Percentiles rank a stretch among this genome's conserved stretches.
phyloP scores from a whole-genome alignment of 2,888 invertebrate genomes.

The Stenichneumon culpator region DNA sequence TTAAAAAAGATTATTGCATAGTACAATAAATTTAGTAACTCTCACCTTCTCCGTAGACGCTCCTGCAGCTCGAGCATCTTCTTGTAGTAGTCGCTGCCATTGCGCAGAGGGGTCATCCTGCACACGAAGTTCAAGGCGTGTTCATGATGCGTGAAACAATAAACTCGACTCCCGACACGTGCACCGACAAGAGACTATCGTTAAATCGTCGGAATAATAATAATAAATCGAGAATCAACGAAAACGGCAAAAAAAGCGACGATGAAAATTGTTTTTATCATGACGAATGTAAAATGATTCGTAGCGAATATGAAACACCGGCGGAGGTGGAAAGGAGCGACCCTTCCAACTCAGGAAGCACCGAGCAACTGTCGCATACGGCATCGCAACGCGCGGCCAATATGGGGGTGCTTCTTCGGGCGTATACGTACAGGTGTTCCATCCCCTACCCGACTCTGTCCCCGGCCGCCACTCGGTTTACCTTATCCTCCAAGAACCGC shows the following conservation, averaged over 20 bases:
- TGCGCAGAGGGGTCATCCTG: slow-evolving; percentile 76
- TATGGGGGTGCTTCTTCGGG: slow-evolving; percentile 73
- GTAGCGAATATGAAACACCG: slow-evolving; percentile 5
- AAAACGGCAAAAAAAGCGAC: neutral
- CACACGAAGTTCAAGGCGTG: slow-evolving; percentile 43
- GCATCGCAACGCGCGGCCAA: slow-evolving; percentile 71
- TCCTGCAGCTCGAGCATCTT: slow-evolving; percentile 82
- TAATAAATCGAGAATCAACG: slow-evolving; percentile 1
- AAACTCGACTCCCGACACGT: neutral
- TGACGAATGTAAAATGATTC: slow-evolving; percentile 20
- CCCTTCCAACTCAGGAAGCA: slow-evolving; percentile 71
- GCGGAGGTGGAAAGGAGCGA: slow-evolving; percentile 60
- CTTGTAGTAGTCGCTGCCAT: slow-evolving; percentile 78
- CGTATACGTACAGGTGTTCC: slow-evolving; percentile 80
- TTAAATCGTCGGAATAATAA: neutral
- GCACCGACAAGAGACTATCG: neutral
- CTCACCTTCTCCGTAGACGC: slow-evolving; percentile 81
- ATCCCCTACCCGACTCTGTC: slow-evolving; percentile 71
- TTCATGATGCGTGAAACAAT: slow-evolving; percentile 16
- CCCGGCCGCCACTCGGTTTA: neutral
- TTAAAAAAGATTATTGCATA: slow-evolving; percentile 13
- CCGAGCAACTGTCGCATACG: slow-evolving; percentile 79
- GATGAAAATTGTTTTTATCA: neutral
- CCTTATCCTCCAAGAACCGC: neutral
- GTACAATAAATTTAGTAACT: neutral